A percentile compares a stretch with the other conserved stretches of the same genome.
Conservation (phyloP, 2,113 vertebrate genomes). For the Hippocampus comes region DNA sequence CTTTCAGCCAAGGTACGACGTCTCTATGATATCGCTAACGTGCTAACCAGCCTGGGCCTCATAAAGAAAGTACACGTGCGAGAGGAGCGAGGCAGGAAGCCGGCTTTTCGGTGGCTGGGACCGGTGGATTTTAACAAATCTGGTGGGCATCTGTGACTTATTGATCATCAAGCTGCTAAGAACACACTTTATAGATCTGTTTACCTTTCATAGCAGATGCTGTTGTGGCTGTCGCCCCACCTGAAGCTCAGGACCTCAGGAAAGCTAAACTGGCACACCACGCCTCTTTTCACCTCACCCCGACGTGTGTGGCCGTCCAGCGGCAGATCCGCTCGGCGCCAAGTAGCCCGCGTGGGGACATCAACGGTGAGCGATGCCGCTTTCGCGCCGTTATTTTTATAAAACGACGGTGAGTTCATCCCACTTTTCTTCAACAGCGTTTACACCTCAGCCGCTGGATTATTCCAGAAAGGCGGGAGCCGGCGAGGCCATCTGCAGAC, state of each 20-base stretch:
- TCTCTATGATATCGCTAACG: constrained; percentile 91
- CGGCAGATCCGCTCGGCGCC: constrained; percentile 80
- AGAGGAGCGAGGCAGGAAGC: constrained; percentile 84
- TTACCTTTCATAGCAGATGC: neutral
- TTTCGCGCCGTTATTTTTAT: no score
- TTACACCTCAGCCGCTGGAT: constrained; percentile 65
- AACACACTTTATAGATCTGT: no score
- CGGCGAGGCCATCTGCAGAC: constrained; percentile 64
- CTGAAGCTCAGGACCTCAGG: constrained; percentile 30
- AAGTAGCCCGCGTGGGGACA: constrained; percentile 72
- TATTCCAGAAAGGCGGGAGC: constrained; percentile 71
- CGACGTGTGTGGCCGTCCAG: constrained; percentile 54
- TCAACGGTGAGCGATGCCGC: constrained; percentile 60
- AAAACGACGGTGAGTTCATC: neutral
- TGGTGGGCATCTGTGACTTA: constrained; percentile 19
- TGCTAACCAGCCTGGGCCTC: constrained; percentile 85
- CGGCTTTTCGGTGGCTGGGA: constrained; percentile 92
- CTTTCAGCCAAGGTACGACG: constrained; percentile 86
- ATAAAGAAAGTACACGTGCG: constrained; percentile 89
- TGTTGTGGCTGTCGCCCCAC: neutral
- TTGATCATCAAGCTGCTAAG: no score
- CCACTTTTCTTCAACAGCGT: constrained; percentile 30
- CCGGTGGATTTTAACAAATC: constrained; percentile 74
- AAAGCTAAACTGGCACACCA: constrained; percentile 73
- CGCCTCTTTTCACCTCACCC: constrained; percentile 70